Conservation (phyloP, 2,113 vertebrate genomes). For the Calyptommatus sinebrachiatus region DNA sequence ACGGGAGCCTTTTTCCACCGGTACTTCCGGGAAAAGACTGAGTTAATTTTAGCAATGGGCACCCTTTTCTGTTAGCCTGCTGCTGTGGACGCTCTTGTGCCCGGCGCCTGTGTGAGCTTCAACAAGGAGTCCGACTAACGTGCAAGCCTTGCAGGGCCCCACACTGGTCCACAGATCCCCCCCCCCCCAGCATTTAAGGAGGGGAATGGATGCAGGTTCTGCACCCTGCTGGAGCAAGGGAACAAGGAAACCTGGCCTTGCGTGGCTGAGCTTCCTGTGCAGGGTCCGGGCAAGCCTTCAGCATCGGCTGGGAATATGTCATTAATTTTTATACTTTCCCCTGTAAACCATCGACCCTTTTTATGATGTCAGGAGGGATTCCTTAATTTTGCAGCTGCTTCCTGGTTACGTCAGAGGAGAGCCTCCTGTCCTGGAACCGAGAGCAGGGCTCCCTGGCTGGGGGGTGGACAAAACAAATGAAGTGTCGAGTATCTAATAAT, state of each 20-base stretch:
- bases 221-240: background rate
- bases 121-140: background rate
- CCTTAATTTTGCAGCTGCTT: constrained; percentile 86
- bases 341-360: constrained; percentile 78
- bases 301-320: constrained; percentile 73
- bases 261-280: constrained; percentile 49
- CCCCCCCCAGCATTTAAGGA: background rate
- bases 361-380: constrained; percentile 85
- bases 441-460: constrained; percentile 57
- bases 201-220: background rate
- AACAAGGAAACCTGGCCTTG: constrained; percentile 36
- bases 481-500: constrained; percentile 83
- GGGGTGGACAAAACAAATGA: constrained; percentile 72
- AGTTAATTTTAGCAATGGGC: constrained; percentile 65
- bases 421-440: constrained; percentile 71
- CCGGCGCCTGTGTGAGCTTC: constrained; percentile 1
- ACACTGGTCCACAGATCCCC: constrained; percentile 1
- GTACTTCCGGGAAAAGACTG: constrained; percentile 68
- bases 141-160: background rate
- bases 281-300: constrained; percentile 46
- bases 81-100: constrained; percentile 38
- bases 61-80: constrained; percentile 65
- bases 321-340: constrained; percentile 82
- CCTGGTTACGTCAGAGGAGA: constrained; percentile 83
- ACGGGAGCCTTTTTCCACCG: constrained; percentile 63